Evolutionary conservation across 2,888 invertebrate genomes (phyloP).

Genomic region (Antheraea yamamai): DNA sequence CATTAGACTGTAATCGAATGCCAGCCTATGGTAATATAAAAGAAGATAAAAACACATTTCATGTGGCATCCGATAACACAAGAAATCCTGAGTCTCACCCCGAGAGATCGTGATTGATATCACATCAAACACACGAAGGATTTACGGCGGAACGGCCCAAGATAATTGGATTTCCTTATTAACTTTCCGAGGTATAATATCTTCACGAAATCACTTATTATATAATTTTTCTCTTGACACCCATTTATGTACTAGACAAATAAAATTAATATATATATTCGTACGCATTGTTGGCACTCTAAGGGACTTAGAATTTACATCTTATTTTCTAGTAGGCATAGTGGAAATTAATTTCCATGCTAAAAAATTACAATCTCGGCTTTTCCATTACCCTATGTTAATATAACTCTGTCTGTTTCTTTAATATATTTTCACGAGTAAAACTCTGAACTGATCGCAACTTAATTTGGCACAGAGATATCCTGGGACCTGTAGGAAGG

Average conservation of each 20-base stretch:
- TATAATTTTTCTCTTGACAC: not conserved
- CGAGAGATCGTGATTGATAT: slow-evolving; percentile 2
- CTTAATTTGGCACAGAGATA: no score
- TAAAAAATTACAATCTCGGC: no score
- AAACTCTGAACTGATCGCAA: no score
- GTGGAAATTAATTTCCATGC: no score
- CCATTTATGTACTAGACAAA: not conserved
- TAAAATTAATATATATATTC: no score
- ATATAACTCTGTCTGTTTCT: no score
- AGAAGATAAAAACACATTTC: not conserved
- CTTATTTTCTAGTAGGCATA: no score
- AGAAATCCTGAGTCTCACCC: not conserved
- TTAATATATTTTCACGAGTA: no score
- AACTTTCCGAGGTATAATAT: not conserved
- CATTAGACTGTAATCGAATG: not conserved
- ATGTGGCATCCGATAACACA: not conserved
- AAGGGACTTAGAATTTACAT: no score
- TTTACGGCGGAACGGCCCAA: not conserved
- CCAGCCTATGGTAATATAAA: not conserved
- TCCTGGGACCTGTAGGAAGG: no score
- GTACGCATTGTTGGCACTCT: no score
- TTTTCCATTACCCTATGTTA: no score
- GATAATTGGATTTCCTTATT: slow-evolving; percentile 4
- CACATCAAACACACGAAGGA: not conserved
- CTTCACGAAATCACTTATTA: not conserved